phyloP scores from a whole-genome alignment of 2,888 invertebrate species.

The Branchipolynoe longqiensis region DNA sequence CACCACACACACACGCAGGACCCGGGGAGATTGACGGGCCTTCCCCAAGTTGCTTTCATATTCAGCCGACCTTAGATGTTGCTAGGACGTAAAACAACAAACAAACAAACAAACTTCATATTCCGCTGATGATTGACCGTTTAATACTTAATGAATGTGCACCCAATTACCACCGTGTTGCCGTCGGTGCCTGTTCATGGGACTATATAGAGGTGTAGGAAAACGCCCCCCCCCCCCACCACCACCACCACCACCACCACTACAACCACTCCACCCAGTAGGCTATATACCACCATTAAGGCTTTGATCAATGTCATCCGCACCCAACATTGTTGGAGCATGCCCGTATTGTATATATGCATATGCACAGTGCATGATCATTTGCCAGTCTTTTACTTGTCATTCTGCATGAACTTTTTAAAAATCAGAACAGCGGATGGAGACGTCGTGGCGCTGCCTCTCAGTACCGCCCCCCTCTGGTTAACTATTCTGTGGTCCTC shows the following conservation, averaged over 20 bases:
- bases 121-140: conserved; percentile 41
- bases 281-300: conserved; percentile 41
- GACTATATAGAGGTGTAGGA: conserved; percentile 43
- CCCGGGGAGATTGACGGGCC: too few relatives aligned
- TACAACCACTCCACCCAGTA: too few relatives aligned
- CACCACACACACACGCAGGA: too few relatives aligned
- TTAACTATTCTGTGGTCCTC: too few relatives aligned
- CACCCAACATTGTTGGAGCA: conserved; percentile 57
- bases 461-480: too few relatives aligned
- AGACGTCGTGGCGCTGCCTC: too few relatives aligned
- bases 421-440: conserved; percentile 40
- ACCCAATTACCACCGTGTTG: neutral
- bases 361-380: conserved; percentile 56
- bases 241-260: too few relatives aligned
- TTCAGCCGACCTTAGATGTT: too few relatives aligned
- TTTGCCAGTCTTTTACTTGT: conserved; percentile 55
- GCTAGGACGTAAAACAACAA: too few relatives aligned
- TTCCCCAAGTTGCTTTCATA: too few relatives aligned
- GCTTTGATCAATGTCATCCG: conserved; percentile 44
- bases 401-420: conserved; percentile 55
- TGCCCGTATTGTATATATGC: conserved; percentile 56
- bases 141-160: conserved; percentile 2
- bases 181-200: conserved; percentile 39
- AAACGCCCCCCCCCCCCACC: conserved; percentile 3
- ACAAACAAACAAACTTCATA: too few relatives aligned